phyloP scores from a whole-genome alignment of 2,113 vertebrate species.

The Lates calcarifer region DNA sequence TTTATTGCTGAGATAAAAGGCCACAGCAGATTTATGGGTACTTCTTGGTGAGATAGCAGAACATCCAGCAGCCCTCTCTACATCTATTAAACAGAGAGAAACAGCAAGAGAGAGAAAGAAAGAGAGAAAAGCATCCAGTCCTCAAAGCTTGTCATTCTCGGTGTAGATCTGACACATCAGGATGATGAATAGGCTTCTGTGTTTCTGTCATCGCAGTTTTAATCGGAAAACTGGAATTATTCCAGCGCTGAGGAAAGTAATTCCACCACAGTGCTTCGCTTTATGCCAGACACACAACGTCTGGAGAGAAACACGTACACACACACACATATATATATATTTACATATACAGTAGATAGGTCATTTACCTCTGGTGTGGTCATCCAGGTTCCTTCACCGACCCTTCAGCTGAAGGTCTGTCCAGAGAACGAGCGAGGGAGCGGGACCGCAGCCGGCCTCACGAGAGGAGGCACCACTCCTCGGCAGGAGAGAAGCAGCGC shows the following conservation, averaged over 20 bases:
- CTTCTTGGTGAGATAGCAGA: conserved; percentile 38
- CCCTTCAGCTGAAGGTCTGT: conserved; percentile 77
- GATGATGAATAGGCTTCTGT: conserved; percentile 61
- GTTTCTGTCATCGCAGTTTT: conserved; percentile 50
- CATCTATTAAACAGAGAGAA: conserved; percentile 9
- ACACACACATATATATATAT: background rate
- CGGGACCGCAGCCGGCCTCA: conserved; percentile 93
- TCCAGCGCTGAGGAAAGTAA: conserved; percentile 20
- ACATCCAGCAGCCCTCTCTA: conserved; percentile 3
- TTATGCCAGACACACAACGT: conserved; percentile 1
- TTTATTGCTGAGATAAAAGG: conserved; percentile 71
- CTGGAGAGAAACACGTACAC: background rate
- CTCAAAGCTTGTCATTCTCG: conserved; percentile 7
- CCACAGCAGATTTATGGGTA: conserved; percentile 64
- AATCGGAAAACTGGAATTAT: conserved; percentile 56
- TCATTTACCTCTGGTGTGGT: background rate
- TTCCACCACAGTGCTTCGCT: conserved; percentile 32
- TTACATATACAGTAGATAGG: background rate
- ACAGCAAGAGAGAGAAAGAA: background rate
- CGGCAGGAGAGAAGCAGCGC: conserved; percentile 90
- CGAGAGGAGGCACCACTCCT: conserved; percentile 93
- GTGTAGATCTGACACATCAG: conserved; percentile 29
- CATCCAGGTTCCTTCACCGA: conserved; percentile 58
- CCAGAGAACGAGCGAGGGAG: conserved; percentile 88
- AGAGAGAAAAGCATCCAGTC: background rate